Base-by-base conservation (phyloP, 2,113 vertebrate species). In the Phrynocephalus versicolor region DNA sequence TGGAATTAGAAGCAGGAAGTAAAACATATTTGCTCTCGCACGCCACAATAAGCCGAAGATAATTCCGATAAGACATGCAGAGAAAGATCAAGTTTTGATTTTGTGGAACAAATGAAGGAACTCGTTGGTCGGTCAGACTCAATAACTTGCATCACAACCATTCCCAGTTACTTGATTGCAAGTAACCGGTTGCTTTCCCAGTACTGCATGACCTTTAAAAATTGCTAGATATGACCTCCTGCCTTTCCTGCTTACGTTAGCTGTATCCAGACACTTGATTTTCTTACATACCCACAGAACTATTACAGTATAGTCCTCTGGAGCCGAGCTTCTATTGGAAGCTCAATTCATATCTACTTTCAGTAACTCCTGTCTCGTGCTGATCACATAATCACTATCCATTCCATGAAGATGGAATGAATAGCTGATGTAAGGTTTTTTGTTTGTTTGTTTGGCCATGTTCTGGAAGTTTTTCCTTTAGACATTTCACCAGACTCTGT, bases 261-360 rank as follows among this genome's bases (percentile, higher is more conserved):
- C 30, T 64, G n/a, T 90, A 70, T 41, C 75, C 60, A 73, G 71
- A 67, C 0, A 70, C 76, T 87, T 81, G 41, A 51, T 27, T 58
- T 15, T 58, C 41, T 37, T 51, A 25, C n/a, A 74, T 64, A 37
- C 21, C 60, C 4, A 6, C 37, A n/a, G n/a, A n/a, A n/a, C n/a
- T n/a, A n/a, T n/a, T n/a, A n/a, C n/a, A n/a, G n/a, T 33, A 35
- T 12, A 72, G 70, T 45, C 41, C 67, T 18, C 19, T 55, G 30
- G 27, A 67, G 64, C 39, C 51, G 18, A 69, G 27, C 30, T 64
- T 64, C 6, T 27, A 4, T 18, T 79, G 1, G 5, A 25, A 41
- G 35, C 23, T 37, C 30, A 69, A 6, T 71, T 19, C 12, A 39
- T 39, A 41, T 13, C 60, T 35, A 62, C 23, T 62, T 62, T 15